These are phyloP conservation scores for Marcusenius ussheri DNA, from an alignment of 2,113 vertebrate species.

Conservation along the genomic window DNA sequence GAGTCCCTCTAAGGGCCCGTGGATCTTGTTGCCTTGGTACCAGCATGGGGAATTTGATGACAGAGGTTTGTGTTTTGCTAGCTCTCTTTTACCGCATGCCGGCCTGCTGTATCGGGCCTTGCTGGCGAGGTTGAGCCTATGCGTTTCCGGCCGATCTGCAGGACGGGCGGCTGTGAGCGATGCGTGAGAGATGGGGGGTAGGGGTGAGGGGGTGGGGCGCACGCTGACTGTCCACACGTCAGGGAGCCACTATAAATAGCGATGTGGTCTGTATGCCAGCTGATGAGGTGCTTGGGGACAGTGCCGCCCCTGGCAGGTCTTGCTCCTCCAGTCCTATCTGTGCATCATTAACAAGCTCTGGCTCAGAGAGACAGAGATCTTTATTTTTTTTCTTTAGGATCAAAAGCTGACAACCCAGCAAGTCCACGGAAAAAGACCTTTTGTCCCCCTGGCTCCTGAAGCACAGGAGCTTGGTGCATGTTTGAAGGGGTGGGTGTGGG, in stretches of 20 bases:
- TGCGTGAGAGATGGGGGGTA: not conserved
- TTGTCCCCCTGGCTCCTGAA: not conserved
- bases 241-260: not conserved
- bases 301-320: not conserved
- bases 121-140: not conserved
- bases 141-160: not conserved
- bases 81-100: not conserved
- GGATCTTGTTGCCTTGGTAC: not conserved
- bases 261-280: not conserved
- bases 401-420: not conserved
- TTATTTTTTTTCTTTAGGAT: not conserved
- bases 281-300: constrained; percentile 7
- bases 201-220: not conserved
- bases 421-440: not conserved
- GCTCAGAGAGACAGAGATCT: not conserved
- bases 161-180: not conserved
- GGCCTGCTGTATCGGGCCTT: not conserved
- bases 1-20: not conserved
- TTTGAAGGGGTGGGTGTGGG: not conserved
- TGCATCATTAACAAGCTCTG: not conserved
- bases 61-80: not conserved
- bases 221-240: not conserved
- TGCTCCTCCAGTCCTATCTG: not conserved
- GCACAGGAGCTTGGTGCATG: not conserved
- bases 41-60: not conserved